phyloP scores from a whole-genome alignment of 1,140 invertebrate species.

The Brachionus rubens region DNA sequence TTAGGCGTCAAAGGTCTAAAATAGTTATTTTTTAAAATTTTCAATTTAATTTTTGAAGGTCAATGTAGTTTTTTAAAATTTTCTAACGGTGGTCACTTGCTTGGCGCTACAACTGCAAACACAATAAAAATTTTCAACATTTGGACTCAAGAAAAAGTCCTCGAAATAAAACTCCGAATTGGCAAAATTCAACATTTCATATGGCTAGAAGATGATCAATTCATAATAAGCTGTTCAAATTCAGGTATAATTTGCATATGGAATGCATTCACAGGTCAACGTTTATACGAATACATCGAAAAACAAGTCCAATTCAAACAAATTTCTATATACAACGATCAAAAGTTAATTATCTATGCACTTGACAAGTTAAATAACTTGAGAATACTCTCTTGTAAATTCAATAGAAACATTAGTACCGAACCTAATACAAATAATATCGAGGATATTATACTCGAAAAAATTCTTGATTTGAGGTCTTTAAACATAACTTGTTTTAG shows the following conservation, averaged over 20 bases:
- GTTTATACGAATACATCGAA: constrained; percentile 34
- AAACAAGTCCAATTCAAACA: constrained; percentile 33
- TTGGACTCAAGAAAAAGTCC: background rate
- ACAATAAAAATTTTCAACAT: constrained; percentile 4
- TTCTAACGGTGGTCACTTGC: background rate
- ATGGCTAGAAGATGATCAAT: constrained; percentile 8
- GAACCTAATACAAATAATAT: background rate
- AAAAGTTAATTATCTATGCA: constrained; percentile 5
- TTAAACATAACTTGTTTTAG: constrained; percentile 1
- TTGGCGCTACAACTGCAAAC: background rate
- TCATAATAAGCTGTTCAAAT: constrained; percentile 3
- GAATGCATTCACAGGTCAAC: constrained; percentile 4
- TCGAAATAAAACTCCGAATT: background rate
- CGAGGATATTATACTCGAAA: constrained; percentile 20
- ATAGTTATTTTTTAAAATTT: background rate
- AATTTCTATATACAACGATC: background rate
- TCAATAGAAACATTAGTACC: background rate
- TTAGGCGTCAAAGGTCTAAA: too few relatives aligned
- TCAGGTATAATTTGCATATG: constrained; percentile 28
- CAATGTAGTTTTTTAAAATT: constrained; percentile 3
- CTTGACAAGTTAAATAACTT: background rate
- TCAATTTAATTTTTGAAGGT: background rate
- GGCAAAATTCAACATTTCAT: constrained; percentile 28
- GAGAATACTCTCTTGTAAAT: constrained; percentile 21
- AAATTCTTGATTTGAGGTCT: background rate